phyloP scores from a whole-genome alignment of 2,888 invertebrate species.

The Hyalella azteca region DNA sequence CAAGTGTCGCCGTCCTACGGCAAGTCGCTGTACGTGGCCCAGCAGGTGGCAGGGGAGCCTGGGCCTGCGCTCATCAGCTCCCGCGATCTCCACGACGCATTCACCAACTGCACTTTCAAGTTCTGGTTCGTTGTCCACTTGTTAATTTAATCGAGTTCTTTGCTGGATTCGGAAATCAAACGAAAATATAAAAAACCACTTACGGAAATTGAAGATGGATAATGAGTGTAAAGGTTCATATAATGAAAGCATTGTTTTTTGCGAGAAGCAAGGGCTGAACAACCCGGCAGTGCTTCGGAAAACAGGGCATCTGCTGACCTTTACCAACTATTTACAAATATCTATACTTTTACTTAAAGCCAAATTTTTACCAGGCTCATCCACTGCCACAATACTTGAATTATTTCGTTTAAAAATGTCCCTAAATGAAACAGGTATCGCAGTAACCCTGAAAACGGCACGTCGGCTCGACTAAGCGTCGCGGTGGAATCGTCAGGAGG shows the following conservation, averaged over 20 bases:
- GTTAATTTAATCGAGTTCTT: no score
- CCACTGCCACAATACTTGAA: no score
- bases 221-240: not conserved
- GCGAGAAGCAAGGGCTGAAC: no score
- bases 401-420: no score
- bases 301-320: no score
- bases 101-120: slow-evolving; percentile 44
- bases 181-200: no score
- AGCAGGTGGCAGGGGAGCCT: slow-evolving; percentile 23
- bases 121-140: slow-evolving; percentile 43
- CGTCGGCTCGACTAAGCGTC: slow-evolving; percentile 23
- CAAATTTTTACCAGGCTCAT: no score
- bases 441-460: slow-evolving; percentile 12
- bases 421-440: slow-evolving; percentile 39
- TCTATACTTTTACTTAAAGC: no score
- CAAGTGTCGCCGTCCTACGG: slow-evolving; percentile 34
- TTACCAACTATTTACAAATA: no score
- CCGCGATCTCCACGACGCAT: slow-evolving; percentile 38
- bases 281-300: no score
- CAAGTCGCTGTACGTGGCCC: slow-evolving; percentile 39
- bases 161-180: no score
- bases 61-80: slow-evolving; percentile 44
- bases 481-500: slow-evolving; percentile 28
- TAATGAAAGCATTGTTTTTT: not conserved
- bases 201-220: no score